These are phyloP conservation scores for Rhinolophus sinicus DNA, from an alignment of 2,113 vertebrate genomes.

Conservation along the genomic window DNA sequence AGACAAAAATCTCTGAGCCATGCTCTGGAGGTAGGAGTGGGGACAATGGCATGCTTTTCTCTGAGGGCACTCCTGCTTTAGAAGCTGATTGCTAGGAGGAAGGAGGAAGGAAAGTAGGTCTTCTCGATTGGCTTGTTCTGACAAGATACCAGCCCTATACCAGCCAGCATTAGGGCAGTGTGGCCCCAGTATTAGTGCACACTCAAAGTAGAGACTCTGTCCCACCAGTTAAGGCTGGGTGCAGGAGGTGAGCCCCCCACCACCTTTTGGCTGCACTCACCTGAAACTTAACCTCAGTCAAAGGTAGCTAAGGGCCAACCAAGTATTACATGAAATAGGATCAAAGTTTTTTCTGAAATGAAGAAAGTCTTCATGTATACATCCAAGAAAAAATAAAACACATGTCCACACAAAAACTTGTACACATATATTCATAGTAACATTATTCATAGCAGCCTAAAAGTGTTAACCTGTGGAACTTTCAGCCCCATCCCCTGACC, in stretches of 20 bases:
- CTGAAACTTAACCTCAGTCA: not conserved
- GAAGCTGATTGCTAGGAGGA: not conserved
- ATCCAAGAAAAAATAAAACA: conserved; percentile 5
- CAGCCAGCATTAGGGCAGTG: not conserved
- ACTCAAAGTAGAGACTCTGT: not conserved
- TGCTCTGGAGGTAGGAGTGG: not conserved
- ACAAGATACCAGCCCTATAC: not conserved
- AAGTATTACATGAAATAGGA: not conserved
- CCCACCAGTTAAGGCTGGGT: not conserved
- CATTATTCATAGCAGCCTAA: not conserved
- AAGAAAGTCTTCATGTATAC: not conserved
- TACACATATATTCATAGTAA: not conserved
- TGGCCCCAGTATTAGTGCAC: not conserved
- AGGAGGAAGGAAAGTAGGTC: not conserved
- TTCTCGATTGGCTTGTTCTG: not conserved
- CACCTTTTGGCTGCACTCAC: not conserved
- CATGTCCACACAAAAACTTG: not conserved
- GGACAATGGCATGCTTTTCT: not conserved
- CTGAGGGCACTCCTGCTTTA: not conserved
- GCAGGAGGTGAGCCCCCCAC: not conserved
- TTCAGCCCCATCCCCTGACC: not conserved
- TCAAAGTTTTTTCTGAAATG: not conserved
- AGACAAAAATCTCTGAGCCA: not conserved
- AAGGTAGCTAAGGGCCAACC: not conserved
- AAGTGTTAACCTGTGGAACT: not conserved